Conservation (phyloP, 2,888 invertebrate genomes). For the Hypselothyrea guttata region DNA sequence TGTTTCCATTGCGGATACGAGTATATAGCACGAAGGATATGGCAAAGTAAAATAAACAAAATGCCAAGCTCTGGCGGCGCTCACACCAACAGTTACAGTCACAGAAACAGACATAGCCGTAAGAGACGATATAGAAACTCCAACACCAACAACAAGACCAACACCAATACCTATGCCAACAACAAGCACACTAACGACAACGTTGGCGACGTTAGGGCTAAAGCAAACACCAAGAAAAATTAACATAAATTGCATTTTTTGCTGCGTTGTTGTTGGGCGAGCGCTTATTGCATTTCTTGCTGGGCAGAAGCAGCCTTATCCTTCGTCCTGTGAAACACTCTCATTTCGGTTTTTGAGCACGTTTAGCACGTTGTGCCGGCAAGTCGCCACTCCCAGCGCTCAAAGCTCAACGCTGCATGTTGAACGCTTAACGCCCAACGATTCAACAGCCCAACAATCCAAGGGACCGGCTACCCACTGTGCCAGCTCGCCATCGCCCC, state of each 20-base stretch:
- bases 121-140: constrained; percentile 2
- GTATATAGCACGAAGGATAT: constrained; percentile 40
- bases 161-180: background rate
- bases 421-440: background rate
- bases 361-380: constrained; percentile 76
- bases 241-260: constrained; percentile 71
- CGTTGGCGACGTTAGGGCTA: constrained; percentile 30
- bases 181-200: background rate
- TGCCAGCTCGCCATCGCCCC: constrained; percentile 11
- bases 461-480: constrained; percentile 19
- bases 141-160: background rate
- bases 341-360: constrained; percentile 79
- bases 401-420: background rate
- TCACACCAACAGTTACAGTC: constrained; percentile 16
- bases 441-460: background rate
- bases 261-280: constrained; percentile 8
- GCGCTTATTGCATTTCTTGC: constrained; percentile 59
- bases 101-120: constrained; percentile 6
- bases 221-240: constrained; percentile 75
- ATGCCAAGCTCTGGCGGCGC: constrained; percentile 24
- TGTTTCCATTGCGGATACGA: constrained; percentile 29
- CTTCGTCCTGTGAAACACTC: constrained; percentile 61
- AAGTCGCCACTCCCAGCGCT: constrained; percentile 15
- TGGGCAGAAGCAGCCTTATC: constrained; percentile 53
- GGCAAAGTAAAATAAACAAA: constrained; percentile 44